A percentile compares a stretch with the other conserved stretches of the same genome.
These are phyloP conservation scores for Scolopax rusticola DNA, from an alignment of 2,797 vertebrate species.

Conservation along the genomic window DNA sequence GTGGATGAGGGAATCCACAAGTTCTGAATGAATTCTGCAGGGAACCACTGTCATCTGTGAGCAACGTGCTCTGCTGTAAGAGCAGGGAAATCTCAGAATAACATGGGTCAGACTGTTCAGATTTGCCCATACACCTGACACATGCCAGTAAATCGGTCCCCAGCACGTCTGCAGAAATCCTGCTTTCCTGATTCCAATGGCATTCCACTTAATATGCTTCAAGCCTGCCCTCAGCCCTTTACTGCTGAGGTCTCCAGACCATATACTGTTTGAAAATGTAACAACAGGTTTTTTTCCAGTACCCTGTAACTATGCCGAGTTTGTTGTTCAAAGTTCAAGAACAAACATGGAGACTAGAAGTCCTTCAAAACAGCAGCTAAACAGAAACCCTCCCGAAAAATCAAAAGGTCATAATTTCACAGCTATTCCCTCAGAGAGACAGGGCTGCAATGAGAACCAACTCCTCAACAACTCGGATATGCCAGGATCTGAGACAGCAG, in stretches of 20 bases:
- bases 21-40: not conserved
- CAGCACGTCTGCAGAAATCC: not conserved
- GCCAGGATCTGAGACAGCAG: not conserved
- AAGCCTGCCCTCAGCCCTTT: not conserved
- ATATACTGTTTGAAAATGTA: not conserved
- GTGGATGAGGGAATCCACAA: not conserved
- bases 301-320: not conserved
- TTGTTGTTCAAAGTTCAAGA: conserved; percentile 6
- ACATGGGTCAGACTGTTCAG: not conserved
- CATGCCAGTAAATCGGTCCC: not conserved
- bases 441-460: not conserved
- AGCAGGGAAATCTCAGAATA: not conserved
- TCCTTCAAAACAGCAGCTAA: not conserved
- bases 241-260: not conserved
- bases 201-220: not conserved
- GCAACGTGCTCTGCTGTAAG: not conserved
- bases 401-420: not conserved
- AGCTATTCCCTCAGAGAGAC: not conserved
- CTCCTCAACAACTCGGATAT: not conserved
- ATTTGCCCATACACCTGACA: not conserved
- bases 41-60: not conserved
- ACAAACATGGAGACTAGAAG: not conserved
- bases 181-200: not conserved
- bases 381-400: not conserved
- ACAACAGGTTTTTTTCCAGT: not conserved